phyloP scores from a whole-genome alignment of 2,113 vertebrate species.

The Sceloporus undulatus region DNA sequence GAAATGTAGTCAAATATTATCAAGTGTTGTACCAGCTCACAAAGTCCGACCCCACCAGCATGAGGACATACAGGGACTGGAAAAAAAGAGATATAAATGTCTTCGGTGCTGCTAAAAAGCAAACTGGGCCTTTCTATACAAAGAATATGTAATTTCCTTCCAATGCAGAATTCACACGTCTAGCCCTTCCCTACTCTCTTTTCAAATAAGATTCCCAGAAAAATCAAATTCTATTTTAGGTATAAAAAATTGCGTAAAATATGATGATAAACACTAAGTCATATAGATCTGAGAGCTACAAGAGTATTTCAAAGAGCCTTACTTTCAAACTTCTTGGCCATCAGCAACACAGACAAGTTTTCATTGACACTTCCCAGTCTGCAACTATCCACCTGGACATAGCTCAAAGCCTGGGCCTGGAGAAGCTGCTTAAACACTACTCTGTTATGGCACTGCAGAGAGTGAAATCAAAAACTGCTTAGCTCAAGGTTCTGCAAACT shows the following conservation, averaged over 20 bases:
- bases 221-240: not conserved
- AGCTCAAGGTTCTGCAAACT: conserved; percentile 24
- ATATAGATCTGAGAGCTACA: not conserved
- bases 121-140: not conserved
- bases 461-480: conserved; percentile 38
- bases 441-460: conserved; percentile 80
- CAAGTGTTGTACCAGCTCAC: conserved; percentile 85
- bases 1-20: conserved; percentile 84
- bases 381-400: conserved; percentile 90
- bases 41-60: conserved; percentile 85
- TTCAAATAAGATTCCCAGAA: not conserved
- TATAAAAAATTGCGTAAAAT: conserved; percentile 15
- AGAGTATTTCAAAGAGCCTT: conserved; percentile 49
- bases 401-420: conserved; percentile 84
- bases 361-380: conserved; percentile 88
- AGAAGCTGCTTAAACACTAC: conserved; percentile 91
- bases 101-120: no score
- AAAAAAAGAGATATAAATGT: not conserved
- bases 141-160: not conserved
- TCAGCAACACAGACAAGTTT: conserved; percentile 86
- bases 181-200: not conserved
- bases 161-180: not conserved
- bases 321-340: conserved; percentile 87
- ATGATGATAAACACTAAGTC: not conserved
- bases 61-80: conserved; percentile 88